Evolutionary conservation across 2,113 vertebrate species (phyloP), one percentile per base, ranked within the genome.

Genomic region (Terrapene triunguis): DNA sequence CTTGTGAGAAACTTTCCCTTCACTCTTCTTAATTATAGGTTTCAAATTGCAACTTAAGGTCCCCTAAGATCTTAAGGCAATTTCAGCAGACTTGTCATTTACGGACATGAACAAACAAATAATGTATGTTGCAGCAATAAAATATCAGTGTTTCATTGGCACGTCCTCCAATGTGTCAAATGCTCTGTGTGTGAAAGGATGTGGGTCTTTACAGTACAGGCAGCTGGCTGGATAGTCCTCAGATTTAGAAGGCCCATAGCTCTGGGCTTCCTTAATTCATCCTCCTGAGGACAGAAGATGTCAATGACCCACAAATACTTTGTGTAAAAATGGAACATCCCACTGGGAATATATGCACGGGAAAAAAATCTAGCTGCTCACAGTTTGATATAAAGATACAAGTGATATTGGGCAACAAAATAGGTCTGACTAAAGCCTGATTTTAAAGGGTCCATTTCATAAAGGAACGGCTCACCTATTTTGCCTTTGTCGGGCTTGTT

Each of bases 21-120:
- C 86, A 48, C 90, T 94, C 89, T 87, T 96, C 97, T 97, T 94
- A 94, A 95, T 80, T 35, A 51, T 91, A 51, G 5, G 1, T 96
- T 97, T 84, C 3, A 4, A 92, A 87, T 0, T 5, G 72, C 91
- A 89, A 29, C n/a, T 89, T 82, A 86, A 84, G 84, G 87, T 90
- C 76, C 93, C 87, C 95, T 84, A 90, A 74, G 79, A 95, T 92
- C 84, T 17, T n/a, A 80, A 42, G 29, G 38, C 84, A 91, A 94
- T 82, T 96, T 94, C 92, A 88, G 93, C 59, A 94, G 80, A 91
- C 72, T 90, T 0, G 0, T 81, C 35, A 79, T 94, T 89, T 88
- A 95, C 35, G 51, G 88, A 87, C 25, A n/a, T 72, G 85, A 92
- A 79, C 25, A 92, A 92, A 87, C 92, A 92, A 93, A 91, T 21